Percentiles rank a stretch among this genome's conserved stretches.
Evolutionary conservation across 2,113 vertebrate genomes (phyloP).

Genomic region (Noturus placidus): DNA sequence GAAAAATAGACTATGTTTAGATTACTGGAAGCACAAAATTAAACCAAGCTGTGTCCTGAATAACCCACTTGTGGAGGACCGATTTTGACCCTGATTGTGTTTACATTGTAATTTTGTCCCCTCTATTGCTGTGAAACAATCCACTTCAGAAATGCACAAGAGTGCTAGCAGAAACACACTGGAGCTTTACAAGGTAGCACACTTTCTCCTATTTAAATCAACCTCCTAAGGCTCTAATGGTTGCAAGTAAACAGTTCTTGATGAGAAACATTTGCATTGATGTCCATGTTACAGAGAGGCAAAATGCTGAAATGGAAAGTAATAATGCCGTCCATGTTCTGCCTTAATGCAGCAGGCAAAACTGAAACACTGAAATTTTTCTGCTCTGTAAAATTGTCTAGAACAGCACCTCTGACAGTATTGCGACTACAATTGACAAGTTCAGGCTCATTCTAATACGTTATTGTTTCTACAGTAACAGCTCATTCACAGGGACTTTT

Average conservation of each 20-base stretch:
- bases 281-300: background rate
- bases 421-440: background rate
- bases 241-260: background rate
- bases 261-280: background rate
- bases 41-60: background rate
- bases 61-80: background rate
- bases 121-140: background rate
- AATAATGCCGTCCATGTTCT: background rate
- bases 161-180: background rate
- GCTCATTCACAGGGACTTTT: background rate
- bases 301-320: background rate
- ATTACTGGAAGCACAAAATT: background rate
- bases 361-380: background rate
- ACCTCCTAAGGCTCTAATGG: background rate
- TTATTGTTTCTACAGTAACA: background rate
- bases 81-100: background rate
- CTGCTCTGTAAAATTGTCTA: background rate
- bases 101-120: background rate
- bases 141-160: background rate
- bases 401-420: background rate
- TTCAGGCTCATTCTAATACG: background rate
- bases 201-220: background rate
- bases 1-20: background rate
- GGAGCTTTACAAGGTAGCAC: background rate
- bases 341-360: background rate